Evolutionary conservation across 2,888 invertebrate species (phyloP), one percentile per base, ranked within the genome.

Genomic region (Ceramica pisi): DNA sequence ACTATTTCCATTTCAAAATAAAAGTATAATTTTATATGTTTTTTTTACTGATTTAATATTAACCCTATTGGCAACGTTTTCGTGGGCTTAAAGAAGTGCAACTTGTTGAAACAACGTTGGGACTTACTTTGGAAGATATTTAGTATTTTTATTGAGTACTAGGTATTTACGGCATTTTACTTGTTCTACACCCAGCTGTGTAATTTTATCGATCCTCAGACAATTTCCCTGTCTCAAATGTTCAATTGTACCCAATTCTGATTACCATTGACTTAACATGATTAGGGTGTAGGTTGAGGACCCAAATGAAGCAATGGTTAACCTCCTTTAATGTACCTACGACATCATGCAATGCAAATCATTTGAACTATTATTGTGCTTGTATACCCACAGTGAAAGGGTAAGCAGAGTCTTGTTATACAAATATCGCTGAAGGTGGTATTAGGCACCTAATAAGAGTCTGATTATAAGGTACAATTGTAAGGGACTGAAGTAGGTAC

Each of bases 211-310:
- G 6, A 80, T 66, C 23, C 23, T 56, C 7, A 21, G 21, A 61
- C 46, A 1, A 81, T 75, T 69, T 50, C 23, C 35, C 35, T 44
- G 53, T 69, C 57, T 59, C 48, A 65, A 80, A 64, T 53, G 44
- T 75, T 75, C 60, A 50, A 50, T 41, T 65, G 56, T 80, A 69
- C 67, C 69, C 7, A 41, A 69, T 65, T 75, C 64, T 56, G 38
- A 75, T 66, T 80, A 80, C 53, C 53, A 68, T 68, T 46, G 35
- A 59, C 26, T 68, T 62, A n/a, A 66, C 70, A 78, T 71, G 59
- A 78, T 71, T 77, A 62, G 62, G 56, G 71, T 77, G 64, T 78
- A 78, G 78, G 81, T 56, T 62, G 67, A 65, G 21, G 41, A 48
- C 59, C 65, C 55, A 72, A 75, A 81, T 81, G 50, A 78, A 59